A percentile compares a stretch with the other conserved stretches of the same genome.
Conservation (phyloP, 2,888 invertebrate genomes). For the Caenorhabditis auriculariae region DNA sequence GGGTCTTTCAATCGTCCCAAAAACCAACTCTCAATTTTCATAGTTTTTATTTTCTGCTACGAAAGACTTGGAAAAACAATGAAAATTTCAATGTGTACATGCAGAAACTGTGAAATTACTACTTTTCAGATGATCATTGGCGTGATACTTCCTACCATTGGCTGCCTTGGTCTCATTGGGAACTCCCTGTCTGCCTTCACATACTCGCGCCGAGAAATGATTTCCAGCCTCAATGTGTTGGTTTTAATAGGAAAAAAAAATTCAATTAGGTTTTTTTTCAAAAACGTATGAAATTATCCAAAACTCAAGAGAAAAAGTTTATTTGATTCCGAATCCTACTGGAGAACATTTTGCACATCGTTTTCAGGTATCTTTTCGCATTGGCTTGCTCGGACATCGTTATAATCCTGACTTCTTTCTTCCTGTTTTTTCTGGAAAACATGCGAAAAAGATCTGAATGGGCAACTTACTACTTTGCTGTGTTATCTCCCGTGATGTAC, state of each 20-base stretch:
- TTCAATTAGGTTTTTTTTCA: not conserved
- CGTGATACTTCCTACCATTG: constrained; percentile 55
- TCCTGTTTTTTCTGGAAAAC: constrained; percentile 58
- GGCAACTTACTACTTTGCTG: constrained; percentile 51
- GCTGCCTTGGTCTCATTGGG: constrained; percentile 56
- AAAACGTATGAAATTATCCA: no score
- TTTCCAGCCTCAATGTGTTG: constrained; percentile 57
- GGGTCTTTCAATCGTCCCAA: no score
- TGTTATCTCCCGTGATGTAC: constrained; percentile 55
- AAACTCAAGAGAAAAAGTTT: not conserved
- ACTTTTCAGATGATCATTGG: constrained; percentile 57
- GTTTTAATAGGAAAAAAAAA: constrained; percentile 2
- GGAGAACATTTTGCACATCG: not conserved
- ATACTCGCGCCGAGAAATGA: constrained; percentile 55
- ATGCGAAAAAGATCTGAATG: constrained; percentile 51
- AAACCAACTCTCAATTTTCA: no score
- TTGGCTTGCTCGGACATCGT: constrained; percentile 51
- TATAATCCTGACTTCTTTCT: constrained; percentile 57
- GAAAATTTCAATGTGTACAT: no score
- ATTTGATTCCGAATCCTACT: not conserved
- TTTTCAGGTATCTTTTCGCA: constrained; percentile 51
- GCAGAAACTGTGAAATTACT: no score
- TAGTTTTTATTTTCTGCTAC: no score
- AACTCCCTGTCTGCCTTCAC: constrained; percentile 56
- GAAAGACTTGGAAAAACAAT: no score